Base-by-base conservation (phyloP, 2,888 invertebrate genomes). In the Sphaerophoria taeniata region DNA sequence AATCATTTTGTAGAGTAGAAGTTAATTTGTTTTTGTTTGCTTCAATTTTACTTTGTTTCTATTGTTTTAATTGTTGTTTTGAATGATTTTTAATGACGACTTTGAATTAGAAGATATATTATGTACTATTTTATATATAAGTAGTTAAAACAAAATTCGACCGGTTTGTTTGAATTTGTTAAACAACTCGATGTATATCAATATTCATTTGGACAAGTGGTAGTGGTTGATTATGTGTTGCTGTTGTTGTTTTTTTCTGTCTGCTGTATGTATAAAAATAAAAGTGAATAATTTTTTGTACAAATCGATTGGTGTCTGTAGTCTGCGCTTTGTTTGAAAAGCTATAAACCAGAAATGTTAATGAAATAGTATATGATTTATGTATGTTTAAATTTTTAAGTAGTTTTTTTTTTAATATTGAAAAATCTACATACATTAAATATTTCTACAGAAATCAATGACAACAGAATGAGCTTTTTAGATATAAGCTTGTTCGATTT, bases 321-420 rank as follows among this genome's bases (percentile, higher is more conserved):
- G 39, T 36, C 14, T 6, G 11, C 11, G 16, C 11, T 58, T 11
- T 11, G 7, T 61, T 45, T 33, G 31, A 3, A 12, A 33, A 16
- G 4, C 9, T 9, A 36, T 16, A 60, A 73, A 73, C 72, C 16
- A 14, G 61, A 61, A 53, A 73, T 73, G 61, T 31, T 61, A 73
- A 61, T 61, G 31, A 47, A 14, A 47, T 14, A 63, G 33, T 61
- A 61, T 45, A 61, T 47, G 63, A 43, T 60, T 60, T 60, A 60
- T 47, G 9, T 14, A 60, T 63, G 14, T 14, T 61, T 45, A 4
- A 9, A 14, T 14, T 33, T 14, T 2, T 2, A 24, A 24, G 24
- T 24, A 2, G 24, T 24, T 49, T 14, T 39, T 36, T 36, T 4
- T n/a, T 36, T 12, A 31, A 31, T 34, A 34, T 6, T 55, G 4